Conservation (phyloP, 2,888 invertebrate genomes). For the Pilophorus perplexus region DNA sequence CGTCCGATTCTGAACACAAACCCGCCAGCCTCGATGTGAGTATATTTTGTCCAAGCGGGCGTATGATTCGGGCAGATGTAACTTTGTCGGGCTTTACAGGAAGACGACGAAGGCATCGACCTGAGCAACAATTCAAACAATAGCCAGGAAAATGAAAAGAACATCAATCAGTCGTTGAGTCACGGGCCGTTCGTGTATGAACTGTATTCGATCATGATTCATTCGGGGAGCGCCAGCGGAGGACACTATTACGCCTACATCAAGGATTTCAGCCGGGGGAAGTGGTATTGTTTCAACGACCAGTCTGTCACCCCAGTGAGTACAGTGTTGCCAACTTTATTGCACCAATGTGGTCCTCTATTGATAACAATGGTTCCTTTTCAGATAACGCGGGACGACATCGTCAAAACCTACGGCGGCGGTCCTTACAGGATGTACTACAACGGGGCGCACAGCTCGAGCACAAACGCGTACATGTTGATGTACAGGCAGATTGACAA, state of each 20-base stretch:
- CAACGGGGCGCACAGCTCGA: slow-evolving; percentile 71
- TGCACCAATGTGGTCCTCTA: slow-evolving; percentile 58
- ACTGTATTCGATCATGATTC: slow-evolving; percentile 87
- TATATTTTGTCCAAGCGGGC: too few species aligned
- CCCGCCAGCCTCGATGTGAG: too few species aligned
- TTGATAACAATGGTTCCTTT: slow-evolving; percentile 40
- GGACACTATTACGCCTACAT: slow-evolving; percentile 92
- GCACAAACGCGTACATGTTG: slow-evolving; percentile 87
- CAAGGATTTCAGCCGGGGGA: slow-evolving; percentile 69
- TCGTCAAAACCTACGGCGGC: slow-evolving; percentile 78
- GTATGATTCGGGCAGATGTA: too few species aligned
- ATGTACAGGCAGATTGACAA: slow-evolving; percentile 79
- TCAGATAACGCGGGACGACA: slow-evolving; percentile 75
- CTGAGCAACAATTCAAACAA: slow-evolving; percentile 56
- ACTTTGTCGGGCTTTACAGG: too few species aligned
- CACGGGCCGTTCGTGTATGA: slow-evolving; percentile 76
- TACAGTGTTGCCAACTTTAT: slow-evolving; percentile 73
- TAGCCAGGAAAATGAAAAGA: slow-evolving; percentile 58
- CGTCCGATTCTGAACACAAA: too few species aligned
- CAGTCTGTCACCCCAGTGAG: slow-evolving; percentile 71
- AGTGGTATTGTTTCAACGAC: slow-evolving; percentile 89
- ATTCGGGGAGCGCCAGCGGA: slow-evolving; percentile 84
- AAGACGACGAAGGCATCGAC: slow-evolving; percentile 58
- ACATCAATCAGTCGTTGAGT: slow-evolving; percentile 51
- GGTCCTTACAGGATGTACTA: slow-evolving; percentile 63